These are phyloP conservation scores for Onchidella celtica DNA, from an alignment of 2,888 invertebrate species.

Conservation along the genomic window DNA sequence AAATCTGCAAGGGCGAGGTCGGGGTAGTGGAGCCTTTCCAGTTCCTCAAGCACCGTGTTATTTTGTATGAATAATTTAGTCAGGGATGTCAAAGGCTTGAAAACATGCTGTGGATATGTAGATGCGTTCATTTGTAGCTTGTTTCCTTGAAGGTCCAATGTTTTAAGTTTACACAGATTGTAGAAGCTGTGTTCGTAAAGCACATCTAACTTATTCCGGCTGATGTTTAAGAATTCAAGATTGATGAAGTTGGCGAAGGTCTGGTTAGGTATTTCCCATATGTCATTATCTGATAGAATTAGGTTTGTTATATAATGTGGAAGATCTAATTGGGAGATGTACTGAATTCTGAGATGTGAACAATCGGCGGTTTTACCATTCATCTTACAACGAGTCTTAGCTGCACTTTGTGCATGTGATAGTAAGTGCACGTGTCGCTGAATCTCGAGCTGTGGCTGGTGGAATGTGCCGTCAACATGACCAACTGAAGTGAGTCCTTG, in stretches of 20 bases:
- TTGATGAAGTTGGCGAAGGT: not conserved
- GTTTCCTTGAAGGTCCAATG: conserved; percentile 1
- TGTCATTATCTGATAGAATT: not conserved
- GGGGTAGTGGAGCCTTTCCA: conserved; percentile 34
- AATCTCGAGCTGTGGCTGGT: too few species aligned
- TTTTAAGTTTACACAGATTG: not conserved
- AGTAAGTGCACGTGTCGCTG: too few species aligned
- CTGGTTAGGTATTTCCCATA: not conserved
- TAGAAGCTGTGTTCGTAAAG: conserved; percentile 19
- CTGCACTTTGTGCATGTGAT: too few species aligned
- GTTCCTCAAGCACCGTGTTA: not conserved
- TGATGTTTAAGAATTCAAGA: not conserved
- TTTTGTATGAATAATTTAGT: conserved; percentile 5
- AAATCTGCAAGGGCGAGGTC: conserved; percentile 38
- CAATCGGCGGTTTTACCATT: too few species aligned
- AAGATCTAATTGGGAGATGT: not conserved
- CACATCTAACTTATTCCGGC: not conserved
- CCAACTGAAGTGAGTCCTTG: too few species aligned
- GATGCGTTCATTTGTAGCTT: not conserved
- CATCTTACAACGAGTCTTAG: too few species aligned
- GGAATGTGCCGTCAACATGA: too few species aligned
- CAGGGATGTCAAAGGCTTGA: conserved; percentile 18
- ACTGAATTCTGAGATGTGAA: not conserved
- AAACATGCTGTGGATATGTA: conserved; percentile 22
- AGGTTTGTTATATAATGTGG: not conserved